A percentile compares a stretch with the other conserved stretches of the same genome.
Conservation (phyloP, 1,140 invertebrate species). For the Hycleus phaleratus region DNA sequence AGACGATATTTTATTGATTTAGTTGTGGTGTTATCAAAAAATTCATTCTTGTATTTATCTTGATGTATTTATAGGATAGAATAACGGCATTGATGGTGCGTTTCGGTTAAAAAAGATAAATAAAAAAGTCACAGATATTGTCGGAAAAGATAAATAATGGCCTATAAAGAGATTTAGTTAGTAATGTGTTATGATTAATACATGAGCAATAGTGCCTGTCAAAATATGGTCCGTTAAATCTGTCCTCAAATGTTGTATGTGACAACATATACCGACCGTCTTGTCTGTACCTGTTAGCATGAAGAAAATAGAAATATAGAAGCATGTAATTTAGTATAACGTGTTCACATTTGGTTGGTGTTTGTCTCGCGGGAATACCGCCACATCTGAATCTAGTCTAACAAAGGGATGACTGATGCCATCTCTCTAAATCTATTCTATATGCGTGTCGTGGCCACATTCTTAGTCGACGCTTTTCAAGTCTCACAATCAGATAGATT, state of each 20-base stretch:
- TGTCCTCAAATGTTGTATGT: conserved; percentile 6
- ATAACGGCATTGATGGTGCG: too few relatives aligned
- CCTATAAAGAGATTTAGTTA: conserved; percentile 6
- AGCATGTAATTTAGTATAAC: conserved; percentile 18
- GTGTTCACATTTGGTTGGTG: conserved; percentile 17
- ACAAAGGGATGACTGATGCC: conserved; percentile 20
- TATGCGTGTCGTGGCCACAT: conserved; percentile 14
- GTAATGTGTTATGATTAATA: conserved; percentile 14
- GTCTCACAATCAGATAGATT: too few relatives aligned
- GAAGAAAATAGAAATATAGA: conserved; percentile 13
- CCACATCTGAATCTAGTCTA: conserved; percentile 10
- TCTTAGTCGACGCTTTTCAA: too few relatives aligned
- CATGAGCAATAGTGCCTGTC: conserved; percentile 16
- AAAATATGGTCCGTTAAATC: conserved; percentile 16
- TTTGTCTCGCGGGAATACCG: conserved; percentile 12
- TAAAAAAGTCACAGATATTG: conserved; percentile 2
- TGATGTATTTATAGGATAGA: too few relatives aligned
- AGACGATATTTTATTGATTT: too few relatives aligned
- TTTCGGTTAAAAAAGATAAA: too few relatives aligned
- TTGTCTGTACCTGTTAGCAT: conserved; percentile 6
- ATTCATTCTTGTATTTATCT: too few relatives aligned
- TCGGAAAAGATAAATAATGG: conserved; percentile 9
- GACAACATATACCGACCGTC: not conserved
- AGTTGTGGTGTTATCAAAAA: too few relatives aligned
- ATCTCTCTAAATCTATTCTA: conserved; percentile 8